Evolutionary conservation across 2,113 vertebrate species (phyloP), one percentile per base, ranked within the genome.

Genomic region (Chitala chitala): DNA sequence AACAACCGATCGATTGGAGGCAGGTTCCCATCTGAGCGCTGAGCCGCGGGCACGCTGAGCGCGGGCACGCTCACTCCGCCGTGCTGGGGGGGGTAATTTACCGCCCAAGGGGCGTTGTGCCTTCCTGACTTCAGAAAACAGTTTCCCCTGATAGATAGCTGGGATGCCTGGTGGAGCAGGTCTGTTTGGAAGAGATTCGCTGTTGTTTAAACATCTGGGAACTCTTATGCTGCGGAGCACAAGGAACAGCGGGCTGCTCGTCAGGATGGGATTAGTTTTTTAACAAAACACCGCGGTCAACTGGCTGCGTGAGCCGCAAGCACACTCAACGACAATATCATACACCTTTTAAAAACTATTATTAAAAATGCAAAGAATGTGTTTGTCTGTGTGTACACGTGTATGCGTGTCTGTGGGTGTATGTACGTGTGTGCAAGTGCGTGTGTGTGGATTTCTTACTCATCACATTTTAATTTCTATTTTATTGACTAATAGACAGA

Each of bases 1-100:
- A 95, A 96, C 93, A 96, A 90, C 89, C 81, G 93, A 95, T 95
- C 94, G 93, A 97, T 96, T 92, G 89, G 84, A 96, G 93, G 91
- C 87, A 95, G 93, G 94, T 94, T 93, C 91, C 91, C 90, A 88
- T 90, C 89, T 92, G 91, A 92, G 92, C 81, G 88, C 82, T 84
- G 90, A 88, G 91, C 88, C 90, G 87, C 89, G 81, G 88, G 85
- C 84, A n/a, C n/a, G n/a, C n/a, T n/a, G n/a, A n/a, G n/a, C n/a
- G n/a, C n/a, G n/a, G n/a, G n/a, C n/a, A n/a, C n/a, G n/a, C n/a
- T n/a, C n/a, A n/a, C n/a, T n/a, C n/a, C n/a, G n/a, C n/a, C n/a
- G n/a, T n/a, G n/a, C n/a, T n/a, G 94, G 93, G 84, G 44, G 78
- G 83, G 88, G 91, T 90, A 91, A 90, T 92, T 90, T 87, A 89